Evolutionary conservation across 64 coral and sea anemone genomes (phyloP), one percentile per base, ranked within the genome.

Genomic region (Hydrozoanthus tunicans): DNA sequence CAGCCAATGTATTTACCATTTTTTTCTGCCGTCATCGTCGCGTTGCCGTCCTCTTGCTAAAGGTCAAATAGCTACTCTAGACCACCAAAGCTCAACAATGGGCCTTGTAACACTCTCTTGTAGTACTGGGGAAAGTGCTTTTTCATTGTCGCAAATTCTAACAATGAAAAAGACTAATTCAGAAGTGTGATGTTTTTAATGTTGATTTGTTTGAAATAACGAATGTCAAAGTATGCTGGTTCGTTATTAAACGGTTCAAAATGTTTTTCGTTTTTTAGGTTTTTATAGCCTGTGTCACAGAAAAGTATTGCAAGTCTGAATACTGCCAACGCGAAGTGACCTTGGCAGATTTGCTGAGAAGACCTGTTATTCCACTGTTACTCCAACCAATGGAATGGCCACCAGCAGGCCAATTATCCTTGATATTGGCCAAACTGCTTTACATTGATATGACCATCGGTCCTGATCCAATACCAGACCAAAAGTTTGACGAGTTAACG

Each of bases 261-360:
- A 73, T 5, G n/a, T 53, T 51, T 72, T 60, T 66, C 54, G 81
- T 62, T 11, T 9, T 66, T 54, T 59, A 96, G 94, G 91, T 96
- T 15, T 57, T 96, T 12, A 62, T 96, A 10, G 92, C 78, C 8
- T 96, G 94, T 62, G 86, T 96, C 4, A 96, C 94, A 58, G 26
- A 82, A 55, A 88, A 71, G 14, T 96, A 93, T 61, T 93, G 91
- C 68, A 78, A 79, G 75, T 96, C 94, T 10, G 94, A 96, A 63
- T 93, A 83, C 55, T 96, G 94, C 78, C 94, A 96, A 85, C 71
- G 91, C 70, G 94, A 96, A 85, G 60, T 66, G 9, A 96, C 94
- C 0, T 70, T 96, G 4, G 94, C 91, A 27, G 94, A 93, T 61
- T 70, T 58, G 14, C 56, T 96, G 57, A 84, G 68, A 11, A 96